Percentiles rank a stretch among this genome's conserved stretches.
phyloP scores from a whole-genome alignment of 1,140 invertebrate species.

The Amphibalanus amphitrite region DNA sequence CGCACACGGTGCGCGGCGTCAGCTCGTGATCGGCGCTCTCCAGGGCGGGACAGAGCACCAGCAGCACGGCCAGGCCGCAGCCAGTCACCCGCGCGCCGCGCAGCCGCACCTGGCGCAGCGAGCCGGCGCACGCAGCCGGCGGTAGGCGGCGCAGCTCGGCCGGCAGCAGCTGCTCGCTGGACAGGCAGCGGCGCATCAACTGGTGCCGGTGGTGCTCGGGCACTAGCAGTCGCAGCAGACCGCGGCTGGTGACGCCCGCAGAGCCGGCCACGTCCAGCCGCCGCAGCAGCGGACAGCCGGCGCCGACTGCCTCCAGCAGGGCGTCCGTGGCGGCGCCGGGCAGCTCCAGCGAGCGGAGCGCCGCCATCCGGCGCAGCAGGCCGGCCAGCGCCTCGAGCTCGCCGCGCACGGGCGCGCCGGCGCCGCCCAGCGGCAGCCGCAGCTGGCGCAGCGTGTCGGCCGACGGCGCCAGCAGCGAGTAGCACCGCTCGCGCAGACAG shows the following conservation, averaged over 20 bases:
- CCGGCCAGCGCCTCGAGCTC: not conserved
- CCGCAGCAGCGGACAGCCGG: not conserved
- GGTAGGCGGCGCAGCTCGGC: not conserved
- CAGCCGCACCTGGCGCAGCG: not conserved
- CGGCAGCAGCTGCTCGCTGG: not conserved
- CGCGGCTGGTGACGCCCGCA: not conserved
- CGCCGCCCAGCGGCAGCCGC: not conserved
- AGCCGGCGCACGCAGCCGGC: not conserved
- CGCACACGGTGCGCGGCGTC: not conserved
- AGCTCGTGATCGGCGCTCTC: not conserved
- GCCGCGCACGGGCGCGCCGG: not conserved
- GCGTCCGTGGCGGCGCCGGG: not conserved
- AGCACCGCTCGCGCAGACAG: not conserved
- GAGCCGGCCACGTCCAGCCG: not conserved
- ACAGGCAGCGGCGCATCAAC: not conserved
- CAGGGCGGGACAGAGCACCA: not conserved
- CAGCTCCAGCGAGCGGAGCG: not conserved
- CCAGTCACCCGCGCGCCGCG: too few species aligned
- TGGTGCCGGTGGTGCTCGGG: not conserved
- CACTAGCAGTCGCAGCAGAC: not conserved
- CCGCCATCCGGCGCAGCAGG: not conserved
- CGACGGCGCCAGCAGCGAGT: not conserved
- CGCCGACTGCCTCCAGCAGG: not conserved
- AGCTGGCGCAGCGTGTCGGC: not conserved
- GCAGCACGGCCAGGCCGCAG: not conserved